Conservation (phyloP, 2,113 vertebrate species). For the Spizaetus ornatus region DNA sequence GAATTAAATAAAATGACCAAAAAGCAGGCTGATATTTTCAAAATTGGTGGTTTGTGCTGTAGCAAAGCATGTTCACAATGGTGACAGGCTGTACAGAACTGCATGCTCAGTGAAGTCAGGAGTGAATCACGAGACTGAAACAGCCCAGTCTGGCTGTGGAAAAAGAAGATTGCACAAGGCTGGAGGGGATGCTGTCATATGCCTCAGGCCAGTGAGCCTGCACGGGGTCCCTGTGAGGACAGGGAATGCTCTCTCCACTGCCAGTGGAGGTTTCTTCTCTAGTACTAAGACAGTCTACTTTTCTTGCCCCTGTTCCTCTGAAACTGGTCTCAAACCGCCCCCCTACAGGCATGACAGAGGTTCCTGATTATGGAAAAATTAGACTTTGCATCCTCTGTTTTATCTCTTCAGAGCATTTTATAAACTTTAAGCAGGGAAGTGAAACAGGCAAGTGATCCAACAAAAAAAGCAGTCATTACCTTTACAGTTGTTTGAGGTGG, state of each 20-base stretch:
- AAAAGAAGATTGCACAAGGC: neutral
- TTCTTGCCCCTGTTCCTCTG: neutral
- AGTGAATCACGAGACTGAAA: neutral
- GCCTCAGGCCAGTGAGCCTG: neutral
- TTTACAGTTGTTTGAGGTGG: neutral
- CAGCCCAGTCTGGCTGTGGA: neutral
- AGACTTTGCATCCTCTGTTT: neutral
- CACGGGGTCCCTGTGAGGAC: accelerated
- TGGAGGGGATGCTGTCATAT: neutral
- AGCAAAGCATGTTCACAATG: accelerated
- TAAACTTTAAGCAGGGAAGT: neutral
- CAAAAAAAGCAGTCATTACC: neutral
- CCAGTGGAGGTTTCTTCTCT: neutral
- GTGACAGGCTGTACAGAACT: neutral
- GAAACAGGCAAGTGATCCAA: neutral
- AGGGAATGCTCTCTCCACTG: accelerated
- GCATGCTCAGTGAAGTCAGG: neutral
- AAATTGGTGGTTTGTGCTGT: neutral
- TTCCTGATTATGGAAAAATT: neutral
- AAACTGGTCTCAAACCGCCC: neutral
- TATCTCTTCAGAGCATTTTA: neutral
- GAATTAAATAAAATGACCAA: neutral
- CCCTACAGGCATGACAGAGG: accelerated
- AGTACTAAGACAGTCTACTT: neutral
- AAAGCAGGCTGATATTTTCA: neutral